Conservation (phyloP, 2,113 vertebrate genomes). For the Corythoichthys intestinalis region DNA sequence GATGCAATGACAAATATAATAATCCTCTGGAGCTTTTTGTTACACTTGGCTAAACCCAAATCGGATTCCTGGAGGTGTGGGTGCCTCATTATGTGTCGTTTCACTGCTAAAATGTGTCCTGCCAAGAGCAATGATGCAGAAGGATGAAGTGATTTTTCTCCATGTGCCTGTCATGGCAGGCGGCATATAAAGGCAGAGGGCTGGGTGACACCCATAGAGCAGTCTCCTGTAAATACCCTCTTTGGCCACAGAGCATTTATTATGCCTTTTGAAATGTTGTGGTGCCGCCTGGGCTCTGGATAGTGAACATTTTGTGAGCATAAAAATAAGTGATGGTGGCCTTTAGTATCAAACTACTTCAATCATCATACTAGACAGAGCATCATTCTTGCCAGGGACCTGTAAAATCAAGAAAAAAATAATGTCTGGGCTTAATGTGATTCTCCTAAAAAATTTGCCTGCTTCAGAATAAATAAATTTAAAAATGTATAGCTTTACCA, state of each 20-base stretch:
- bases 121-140: constrained; percentile 10
- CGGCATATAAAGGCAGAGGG: background rate
- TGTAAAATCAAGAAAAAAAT: constrained; percentile 6
- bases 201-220: background rate
- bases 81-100: constrained; percentile 33
- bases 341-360: background rate
- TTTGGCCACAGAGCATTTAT: constrained; percentile 11
- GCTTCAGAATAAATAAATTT: background rate
- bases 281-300: background rate
- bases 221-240: background rate
- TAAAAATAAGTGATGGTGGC: background rate
- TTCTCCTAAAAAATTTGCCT: constrained; percentile 3
- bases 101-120: constrained; percentile 32
- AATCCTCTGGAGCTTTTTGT: constrained; percentile 1
- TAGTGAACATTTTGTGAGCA: background rate
- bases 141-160: constrained; percentile 25
- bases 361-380: background rate
- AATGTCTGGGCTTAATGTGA: constrained; percentile 5
- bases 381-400: constrained; percentile 6
- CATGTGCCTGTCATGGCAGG: constrained; percentile 26
- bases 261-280: constrained; percentile 2
- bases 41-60: constrained; percentile 2
- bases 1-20: constrained; percentile 2
- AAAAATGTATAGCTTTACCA: too few species aligned
- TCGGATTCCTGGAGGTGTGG: constrained; percentile 16